These are phyloP conservation scores for Pelmatolapia mariae DNA, from an alignment of 2,113 vertebrate genomes.

Conservation along the genomic window DNA sequence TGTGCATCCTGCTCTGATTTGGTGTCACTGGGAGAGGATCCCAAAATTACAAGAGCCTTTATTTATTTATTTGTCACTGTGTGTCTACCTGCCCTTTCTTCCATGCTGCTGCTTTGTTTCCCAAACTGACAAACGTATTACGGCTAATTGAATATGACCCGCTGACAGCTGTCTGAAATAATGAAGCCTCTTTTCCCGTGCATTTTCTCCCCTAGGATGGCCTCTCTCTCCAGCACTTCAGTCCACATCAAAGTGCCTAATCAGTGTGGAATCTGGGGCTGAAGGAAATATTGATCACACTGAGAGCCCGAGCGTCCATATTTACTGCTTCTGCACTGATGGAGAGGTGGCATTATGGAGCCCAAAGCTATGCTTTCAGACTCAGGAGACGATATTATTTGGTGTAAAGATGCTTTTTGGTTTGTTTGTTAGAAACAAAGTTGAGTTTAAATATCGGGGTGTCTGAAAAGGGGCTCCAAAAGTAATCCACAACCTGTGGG, in stretches of 20 bases:
- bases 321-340: neutral
- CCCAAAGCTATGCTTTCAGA: slow-evolving; percentile 31
- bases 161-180: slow-evolving; percentile 55
- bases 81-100: neutral
- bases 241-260: slow-evolving; percentile 60
- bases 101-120: slow-evolving; percentile 29
- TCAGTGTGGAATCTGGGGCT: slow-evolving; percentile 44
- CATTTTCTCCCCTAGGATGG: slow-evolving; percentile 34
- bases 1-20: slow-evolving; percentile 5
- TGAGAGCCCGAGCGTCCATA: slow-evolving; percentile 26
- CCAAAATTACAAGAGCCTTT: slow-evolving; percentile 7
- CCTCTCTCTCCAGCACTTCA: slow-evolving; percentile 14
- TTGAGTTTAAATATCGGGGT: neutral
- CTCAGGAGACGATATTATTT: neutral
- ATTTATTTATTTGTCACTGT: neutral
- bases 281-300: slow-evolving; percentile 58
- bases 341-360: slow-evolving; percentile 5
- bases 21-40: neutral
- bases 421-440: neutral
- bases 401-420: neutral
- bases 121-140: slow-evolving; percentile 37
- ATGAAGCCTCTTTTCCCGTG: slow-evolving; percentile 54
- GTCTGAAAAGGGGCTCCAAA: neutral
- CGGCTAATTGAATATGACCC: slow-evolving; percentile 43
- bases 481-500: neutral